These are phyloP conservation scores for Brachypteracias leptosomus DNA, from an alignment of 2,113 vertebrate species.

Conservation along the genomic window DNA sequence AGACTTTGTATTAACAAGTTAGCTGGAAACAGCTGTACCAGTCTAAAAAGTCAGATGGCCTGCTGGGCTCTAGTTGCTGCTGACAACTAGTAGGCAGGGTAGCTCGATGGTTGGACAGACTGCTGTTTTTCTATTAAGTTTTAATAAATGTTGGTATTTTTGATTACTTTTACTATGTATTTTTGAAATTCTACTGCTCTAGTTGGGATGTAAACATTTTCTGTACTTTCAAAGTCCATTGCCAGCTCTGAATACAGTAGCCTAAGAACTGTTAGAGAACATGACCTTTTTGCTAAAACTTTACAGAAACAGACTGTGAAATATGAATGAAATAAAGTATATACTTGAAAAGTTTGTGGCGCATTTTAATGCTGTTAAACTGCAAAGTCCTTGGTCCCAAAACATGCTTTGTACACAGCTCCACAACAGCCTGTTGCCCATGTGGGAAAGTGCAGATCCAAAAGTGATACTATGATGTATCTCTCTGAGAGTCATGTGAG, in stretches of 20 bases:
- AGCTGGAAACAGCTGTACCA: not conserved
- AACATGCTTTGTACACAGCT: not conserved
- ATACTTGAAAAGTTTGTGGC: constrained; percentile 56
- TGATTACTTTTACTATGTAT: constrained; percentile 49
- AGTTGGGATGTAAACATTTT: constrained; percentile 50
- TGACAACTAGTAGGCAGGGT: not conserved
- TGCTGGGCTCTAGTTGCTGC: not conserved
- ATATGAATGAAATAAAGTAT: constrained; percentile 72
- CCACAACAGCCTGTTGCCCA: not conserved
- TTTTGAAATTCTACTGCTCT: constrained; percentile 34
- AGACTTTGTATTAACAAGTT: not conserved
- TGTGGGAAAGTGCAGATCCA: not conserved
- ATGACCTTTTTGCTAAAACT: constrained; percentile 72
- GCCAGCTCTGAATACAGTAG: constrained; percentile 55
- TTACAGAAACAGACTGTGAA: constrained; percentile 74
- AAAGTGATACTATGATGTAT: constrained; percentile 19
- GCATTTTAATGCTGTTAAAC: not conserved
- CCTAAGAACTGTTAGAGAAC: constrained; percentile 52
- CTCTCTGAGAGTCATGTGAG: not conserved
- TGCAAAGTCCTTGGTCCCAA: not conserved
- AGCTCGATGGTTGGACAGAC: not conserved
- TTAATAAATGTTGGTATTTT: constrained; percentile 58
- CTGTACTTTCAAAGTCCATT: constrained; percentile 54
- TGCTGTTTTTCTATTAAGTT: constrained; percentile 35
- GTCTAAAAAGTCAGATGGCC: not conserved